phyloP scores from a whole-genome alignment of 1,140 invertebrate genomes.

The Nymphalis io region DNA sequence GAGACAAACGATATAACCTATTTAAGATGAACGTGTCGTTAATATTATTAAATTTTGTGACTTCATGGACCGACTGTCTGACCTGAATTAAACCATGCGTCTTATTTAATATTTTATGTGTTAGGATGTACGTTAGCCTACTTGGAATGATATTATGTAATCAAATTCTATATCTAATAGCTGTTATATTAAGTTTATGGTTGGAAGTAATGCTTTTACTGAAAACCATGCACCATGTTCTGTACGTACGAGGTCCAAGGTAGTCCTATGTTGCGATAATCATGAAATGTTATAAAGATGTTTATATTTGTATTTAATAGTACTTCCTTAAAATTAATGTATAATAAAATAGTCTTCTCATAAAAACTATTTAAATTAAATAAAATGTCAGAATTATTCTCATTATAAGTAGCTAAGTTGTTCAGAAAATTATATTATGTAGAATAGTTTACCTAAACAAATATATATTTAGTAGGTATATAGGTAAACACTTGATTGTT shows the following conservation, averaged over 20 bases:
- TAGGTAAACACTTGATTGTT: too few relatives aligned
- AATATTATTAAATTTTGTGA: slow-evolving; percentile 29
- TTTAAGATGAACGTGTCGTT: slow-evolving; percentile 24
- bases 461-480: too few relatives aligned
- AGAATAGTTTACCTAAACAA: too few relatives aligned
- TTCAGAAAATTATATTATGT: too few relatives aligned
- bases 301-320: neutral
- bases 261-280: slow-evolving; percentile 28
- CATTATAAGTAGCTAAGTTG: too few relatives aligned
- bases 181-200: slow-evolving; percentile 4
- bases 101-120: neutral
- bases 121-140: slow-evolving; percentile 4
- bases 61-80: slow-evolving; percentile 10
- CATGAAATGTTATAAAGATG: slow-evolving; percentile 13
- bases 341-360: too few relatives aligned
- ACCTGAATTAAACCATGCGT: slow-evolving; percentile 24
- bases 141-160: neutral
- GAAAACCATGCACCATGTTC: slow-evolving; percentile 21
- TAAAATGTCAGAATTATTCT: too few relatives aligned
- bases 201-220: slow-evolving; percentile 2
- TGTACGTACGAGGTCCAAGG: slow-evolving; percentile 36
- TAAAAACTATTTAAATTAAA: too few relatives aligned
- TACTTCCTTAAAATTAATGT: neutral
- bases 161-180: neutral
- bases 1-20: slow-evolving; percentile 19